These are phyloP conservation scores for Armadillidium nasatum DNA, from an alignment of 1,140 invertebrate genomes.

Conservation along the genomic window DNA sequence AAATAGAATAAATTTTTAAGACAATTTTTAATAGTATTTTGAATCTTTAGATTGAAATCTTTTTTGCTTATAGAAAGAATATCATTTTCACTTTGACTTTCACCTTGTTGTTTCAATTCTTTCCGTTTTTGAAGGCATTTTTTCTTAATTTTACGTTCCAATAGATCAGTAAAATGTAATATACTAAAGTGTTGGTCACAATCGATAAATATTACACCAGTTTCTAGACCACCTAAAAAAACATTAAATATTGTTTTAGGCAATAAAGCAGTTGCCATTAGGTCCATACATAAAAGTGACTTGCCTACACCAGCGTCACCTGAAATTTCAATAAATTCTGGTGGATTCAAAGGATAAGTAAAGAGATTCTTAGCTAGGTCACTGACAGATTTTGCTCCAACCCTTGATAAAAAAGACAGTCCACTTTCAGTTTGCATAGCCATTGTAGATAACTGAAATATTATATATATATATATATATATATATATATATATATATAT, in stretches of 20 bases:
- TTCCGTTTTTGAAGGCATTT: not conserved
- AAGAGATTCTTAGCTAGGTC: not conserved
- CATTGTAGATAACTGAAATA: too few relatives aligned
- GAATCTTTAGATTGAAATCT: not conserved
- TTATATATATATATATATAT: too few relatives aligned
- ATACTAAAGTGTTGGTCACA: slow-evolving; percentile 1
- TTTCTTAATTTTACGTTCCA: not conserved
- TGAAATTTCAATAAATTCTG: not conserved
- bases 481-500: too few relatives aligned
- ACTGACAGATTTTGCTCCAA: not conserved
- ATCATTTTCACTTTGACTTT: not conserved
- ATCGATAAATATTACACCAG: not conserved
- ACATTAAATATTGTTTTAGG: not conserved
- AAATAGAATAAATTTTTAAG: not conserved
- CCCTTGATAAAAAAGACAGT: not conserved
- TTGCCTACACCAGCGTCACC: not conserved
- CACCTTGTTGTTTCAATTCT: not conserved
- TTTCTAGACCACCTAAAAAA: not conserved
- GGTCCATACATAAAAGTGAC: not conserved
- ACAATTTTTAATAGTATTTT: slow-evolving; percentile 1
- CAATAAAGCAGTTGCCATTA: not conserved
- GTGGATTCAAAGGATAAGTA: not conserved
- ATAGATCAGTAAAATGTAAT: not conserved
- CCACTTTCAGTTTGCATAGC: not conserved
- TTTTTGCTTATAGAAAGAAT: not conserved